Evolutionary conservation across 2,113 vertebrate species (phyloP), one percentile per base, ranked within the genome.

Genomic region (Proterorhinus semilunaris): DNA sequence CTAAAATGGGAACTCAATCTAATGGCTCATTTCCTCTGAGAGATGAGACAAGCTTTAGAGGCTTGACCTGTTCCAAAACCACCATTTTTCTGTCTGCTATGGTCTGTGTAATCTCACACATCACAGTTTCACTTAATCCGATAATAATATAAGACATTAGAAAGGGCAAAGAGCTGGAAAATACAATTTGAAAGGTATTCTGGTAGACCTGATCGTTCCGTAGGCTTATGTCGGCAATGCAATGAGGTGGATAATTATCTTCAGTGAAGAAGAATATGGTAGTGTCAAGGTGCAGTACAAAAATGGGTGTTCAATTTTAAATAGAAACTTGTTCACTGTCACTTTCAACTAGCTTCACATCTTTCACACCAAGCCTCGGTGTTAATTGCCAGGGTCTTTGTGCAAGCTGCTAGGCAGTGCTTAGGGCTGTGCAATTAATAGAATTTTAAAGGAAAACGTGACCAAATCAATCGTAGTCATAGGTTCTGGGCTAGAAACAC

Each of bases 71-170:
- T 75, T 69, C 76, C 78, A 68, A 79, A 78, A 77, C 58, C 76
- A 83, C 81, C 65, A 64, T 2, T 65, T 65, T 65, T 57, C 68
- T 69, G 80, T 72, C 71, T 46, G 61, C 71, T 50, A 54, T 58
- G 59, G 66, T 66, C 55, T 72, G 69, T 15, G 80, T 83, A 83
- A 89, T 88, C 82, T 90, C 89, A 91, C 88, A 91, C 86, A 84
- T 82, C 87, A 43, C 72, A 81, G 82, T 89, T 72, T 69, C 53
- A 8, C 74, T 77, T 86, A 89, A 90, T 87, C 85, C 42, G 13
- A 90, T 90, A 88, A 90, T 87, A 87, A 89, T 89, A 90, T 87
- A 84, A 68, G 63, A 67, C 84, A 87, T 91, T 88, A 90, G 76
- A 17, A 74, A 74, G 79, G 43, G 84, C 83, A 88, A 74, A 83